Evolutionary conservation across 2,888 invertebrate genomes (phyloP), one percentile per base, ranked within the genome.

Genomic region (Drosophila lutescens): DNA sequence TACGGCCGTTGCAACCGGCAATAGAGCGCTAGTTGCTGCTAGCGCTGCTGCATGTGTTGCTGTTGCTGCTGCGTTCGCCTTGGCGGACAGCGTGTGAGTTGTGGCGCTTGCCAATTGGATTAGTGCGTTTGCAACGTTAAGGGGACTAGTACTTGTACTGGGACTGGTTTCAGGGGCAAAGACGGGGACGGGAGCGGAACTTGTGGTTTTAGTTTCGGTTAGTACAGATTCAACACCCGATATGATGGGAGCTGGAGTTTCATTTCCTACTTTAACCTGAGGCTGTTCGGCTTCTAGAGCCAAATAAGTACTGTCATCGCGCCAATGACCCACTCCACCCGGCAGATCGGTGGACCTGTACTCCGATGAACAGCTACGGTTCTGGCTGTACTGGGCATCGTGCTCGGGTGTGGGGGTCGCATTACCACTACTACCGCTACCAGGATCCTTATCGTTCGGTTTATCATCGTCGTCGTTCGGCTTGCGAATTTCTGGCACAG

Each of bases 251-350:
- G 47, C 47, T 62, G 57, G 73, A 71, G 77, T 68, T 74, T 72
- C 38, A 70, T 59, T 67, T 73, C 71, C 80, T 74, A 79, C 8
- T 67, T 79, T 76, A 50, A 60, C 79, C 81, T 78, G 80, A 69
- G 74, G 74, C 66, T 67, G 66, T 66, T 93, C 91, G 65, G 93
- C 93, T 91, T 95, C 95, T 87, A 93, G 90, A 85, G 95, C 93
- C 85, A 96, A 93, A 88, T 96, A 96, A 54, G 96, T 96, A 90
- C 96, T 96, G 90, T 96, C 94, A 90, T 96, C 96, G 90, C 94
- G 95, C 96, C 96, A 96, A 90, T 95, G 95, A 91, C 96, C 96
- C 81, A 96, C 94, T 60, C 96, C 96, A 72, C 96, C 96, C 7
- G 96, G 96, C 76, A 96, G 93, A 92, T 96, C 95, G 89, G 95